These are phyloP conservation scores for Magallana ariakensis DNA, from an alignment of 1,140 invertebrate genomes.

Conservation along the genomic window DNA sequence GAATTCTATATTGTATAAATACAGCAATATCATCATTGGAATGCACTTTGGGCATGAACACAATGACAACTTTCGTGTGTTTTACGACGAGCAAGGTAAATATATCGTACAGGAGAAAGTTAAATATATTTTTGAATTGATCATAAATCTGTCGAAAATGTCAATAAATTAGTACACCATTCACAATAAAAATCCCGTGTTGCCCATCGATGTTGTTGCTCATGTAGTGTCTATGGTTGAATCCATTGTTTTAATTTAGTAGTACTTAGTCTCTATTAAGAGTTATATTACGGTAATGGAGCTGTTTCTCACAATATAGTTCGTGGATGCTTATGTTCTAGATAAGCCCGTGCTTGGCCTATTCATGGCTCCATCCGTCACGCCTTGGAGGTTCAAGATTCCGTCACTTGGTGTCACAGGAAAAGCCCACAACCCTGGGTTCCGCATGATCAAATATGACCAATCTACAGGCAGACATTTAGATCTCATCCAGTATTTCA, in stretches of 20 bases:
- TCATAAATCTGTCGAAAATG: no score
- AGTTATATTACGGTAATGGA: no score
- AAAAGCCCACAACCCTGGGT: conserved; percentile 86
- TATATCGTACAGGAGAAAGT: no score
- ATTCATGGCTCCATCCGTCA: conserved; percentile 71
- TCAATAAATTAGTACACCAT: no score
- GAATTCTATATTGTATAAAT: conserved; percentile 84
- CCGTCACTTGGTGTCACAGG: conserved; percentile 22
- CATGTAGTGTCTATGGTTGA: no score
- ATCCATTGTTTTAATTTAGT: no score
- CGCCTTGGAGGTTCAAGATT: conserved; percentile 67
- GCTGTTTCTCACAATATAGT: no score
- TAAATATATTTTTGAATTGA: no score
- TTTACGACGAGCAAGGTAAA: conserved; percentile 20
- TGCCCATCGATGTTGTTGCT: no score
- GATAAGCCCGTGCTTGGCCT: conserved; percentile 53
- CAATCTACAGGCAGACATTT: conserved; percentile 89
- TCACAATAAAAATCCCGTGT: no score
- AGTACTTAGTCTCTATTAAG: no score
- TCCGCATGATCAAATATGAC: conserved; percentile 93
- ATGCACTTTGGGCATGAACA: conserved; percentile 75
- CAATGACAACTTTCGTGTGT: conserved; percentile 71
- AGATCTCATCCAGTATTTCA: conserved; percentile 93
- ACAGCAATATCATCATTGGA: conserved; percentile 68
- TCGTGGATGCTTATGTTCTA: conserved; percentile 41